Evolutionary conservation across 2,797 vertebrate species (phyloP).

Genomic region (Varecia variegata): DNA sequence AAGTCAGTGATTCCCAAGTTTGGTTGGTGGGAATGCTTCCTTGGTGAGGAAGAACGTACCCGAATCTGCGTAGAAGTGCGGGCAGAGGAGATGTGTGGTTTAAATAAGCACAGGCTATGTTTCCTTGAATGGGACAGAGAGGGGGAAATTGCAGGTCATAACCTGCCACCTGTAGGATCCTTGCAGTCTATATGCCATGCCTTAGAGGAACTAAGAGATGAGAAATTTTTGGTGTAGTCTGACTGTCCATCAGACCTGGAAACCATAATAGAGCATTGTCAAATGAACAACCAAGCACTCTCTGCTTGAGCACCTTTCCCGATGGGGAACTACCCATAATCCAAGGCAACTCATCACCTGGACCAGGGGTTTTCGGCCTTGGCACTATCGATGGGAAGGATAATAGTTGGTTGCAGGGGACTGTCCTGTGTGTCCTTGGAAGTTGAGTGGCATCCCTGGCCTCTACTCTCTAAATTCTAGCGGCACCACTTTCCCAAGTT

Average conservation of each 20-base stretch:
- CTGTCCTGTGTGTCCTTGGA: fast-evolving
- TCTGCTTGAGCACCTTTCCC: background rate
- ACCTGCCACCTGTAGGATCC: background rate
- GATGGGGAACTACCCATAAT: background rate
- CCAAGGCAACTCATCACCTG: background rate
- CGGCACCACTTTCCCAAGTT: background rate
- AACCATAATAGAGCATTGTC: background rate
- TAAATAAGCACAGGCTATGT: background rate
- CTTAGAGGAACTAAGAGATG: background rate
- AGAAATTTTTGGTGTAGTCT: background rate
- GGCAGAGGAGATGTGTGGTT: background rate
- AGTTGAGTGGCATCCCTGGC: background rate
- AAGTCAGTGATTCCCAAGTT: background rate
- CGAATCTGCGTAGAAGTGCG: background rate
- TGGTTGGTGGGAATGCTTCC: background rate
- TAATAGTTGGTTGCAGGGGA: background rate
- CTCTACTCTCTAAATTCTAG: background rate
- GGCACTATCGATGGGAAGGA: too few species aligned
- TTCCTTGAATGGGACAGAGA: background rate
- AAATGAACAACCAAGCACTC: background rate
- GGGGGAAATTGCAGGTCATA: background rate
- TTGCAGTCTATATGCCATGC: background rate
- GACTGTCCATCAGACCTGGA: background rate
- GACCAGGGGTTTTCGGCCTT: background rate
- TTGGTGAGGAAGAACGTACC: background rate